phyloP scores from a whole-genome alignment of 2,113 vertebrate species.

The Xiphophorus hellerii region DNA sequence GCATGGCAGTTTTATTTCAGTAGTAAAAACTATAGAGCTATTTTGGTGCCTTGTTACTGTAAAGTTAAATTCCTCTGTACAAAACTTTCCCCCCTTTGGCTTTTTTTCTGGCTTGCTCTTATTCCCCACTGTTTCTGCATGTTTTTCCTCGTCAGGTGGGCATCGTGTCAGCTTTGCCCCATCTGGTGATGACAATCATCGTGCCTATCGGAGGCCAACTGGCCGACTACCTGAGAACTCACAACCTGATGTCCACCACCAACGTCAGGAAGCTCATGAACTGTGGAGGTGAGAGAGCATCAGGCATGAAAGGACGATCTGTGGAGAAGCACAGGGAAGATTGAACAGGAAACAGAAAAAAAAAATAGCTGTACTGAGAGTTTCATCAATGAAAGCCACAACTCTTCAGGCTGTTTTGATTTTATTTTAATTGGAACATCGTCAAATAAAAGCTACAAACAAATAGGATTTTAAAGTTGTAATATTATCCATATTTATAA shows the following conservation, averaged over 20 bases:
- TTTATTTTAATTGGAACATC: too few relatives aligned
- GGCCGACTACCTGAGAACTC: constrained; percentile 87
- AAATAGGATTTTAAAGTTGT: background rate
- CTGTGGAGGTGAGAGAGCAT: constrained; percentile 85
- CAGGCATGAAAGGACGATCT: background rate
- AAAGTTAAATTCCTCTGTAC: too few relatives aligned
- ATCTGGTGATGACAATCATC: constrained; percentile 94
- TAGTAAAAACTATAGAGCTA: too few relatives aligned
- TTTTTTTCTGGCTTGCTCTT: background rate
- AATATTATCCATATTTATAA: background rate
- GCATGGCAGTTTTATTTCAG: background rate
- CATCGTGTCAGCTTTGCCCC: constrained; percentile 89
- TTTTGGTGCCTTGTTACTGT: too few relatives aligned
- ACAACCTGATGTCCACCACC: constrained; percentile 90
- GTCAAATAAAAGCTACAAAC: too few relatives aligned
- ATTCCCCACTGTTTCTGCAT: background rate
- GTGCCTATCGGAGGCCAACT: constrained; percentile 92
- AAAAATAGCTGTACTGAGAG: background rate
- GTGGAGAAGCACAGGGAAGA: background rate
- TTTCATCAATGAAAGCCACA: background rate
- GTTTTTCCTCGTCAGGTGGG: constrained; percentile 79
- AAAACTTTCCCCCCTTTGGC: background rate
- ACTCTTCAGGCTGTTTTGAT: background rate
- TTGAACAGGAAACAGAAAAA: background rate
- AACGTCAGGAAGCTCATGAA: constrained; percentile 96